Evolutionary conservation across 1,140 invertebrate species (phyloP).

Genomic region (Aricia agestis): DNA sequence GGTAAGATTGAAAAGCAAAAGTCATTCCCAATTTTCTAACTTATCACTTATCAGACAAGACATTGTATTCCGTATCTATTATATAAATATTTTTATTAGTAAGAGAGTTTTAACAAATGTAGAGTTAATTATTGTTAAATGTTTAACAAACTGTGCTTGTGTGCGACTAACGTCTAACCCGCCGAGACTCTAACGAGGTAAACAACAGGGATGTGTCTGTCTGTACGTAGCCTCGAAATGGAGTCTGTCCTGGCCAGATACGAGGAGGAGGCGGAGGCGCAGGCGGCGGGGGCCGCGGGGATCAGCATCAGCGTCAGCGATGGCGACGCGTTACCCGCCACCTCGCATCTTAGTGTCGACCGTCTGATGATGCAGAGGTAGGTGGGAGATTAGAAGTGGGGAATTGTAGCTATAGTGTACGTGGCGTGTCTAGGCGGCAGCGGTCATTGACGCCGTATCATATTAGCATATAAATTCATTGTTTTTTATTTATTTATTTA

Average conservation of each 20-base stretch:
- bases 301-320: constrained; percentile 65
- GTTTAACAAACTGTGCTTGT: background rate
- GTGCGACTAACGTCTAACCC: constrained; percentile 21
- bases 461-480: no score
- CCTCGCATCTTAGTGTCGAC: constrained; percentile 48
- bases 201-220: constrained; percentile 49
- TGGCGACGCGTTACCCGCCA: constrained; percentile 40
- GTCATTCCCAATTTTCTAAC: no score
- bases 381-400: no score
- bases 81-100: no score
- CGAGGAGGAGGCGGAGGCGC: constrained; percentile 52
- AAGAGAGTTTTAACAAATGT: background rate
- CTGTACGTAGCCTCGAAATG: constrained; percentile 52
- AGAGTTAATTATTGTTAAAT: background rate
- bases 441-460: no score
- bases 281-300: constrained; percentile 38
- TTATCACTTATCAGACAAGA: no score
- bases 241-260: constrained; percentile 64
- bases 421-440: no score
- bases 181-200: constrained; percentile 10
- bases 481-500: no score
- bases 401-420: no score
- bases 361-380: constrained; percentile 58
- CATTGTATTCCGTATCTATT: no score
- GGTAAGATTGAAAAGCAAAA: no score